Evolutionary conservation across 92 coral and sea anemone genomes (phyloP), one percentile per base, ranked within the genome.

Genomic region (Parazoanthus darwini): DNA sequence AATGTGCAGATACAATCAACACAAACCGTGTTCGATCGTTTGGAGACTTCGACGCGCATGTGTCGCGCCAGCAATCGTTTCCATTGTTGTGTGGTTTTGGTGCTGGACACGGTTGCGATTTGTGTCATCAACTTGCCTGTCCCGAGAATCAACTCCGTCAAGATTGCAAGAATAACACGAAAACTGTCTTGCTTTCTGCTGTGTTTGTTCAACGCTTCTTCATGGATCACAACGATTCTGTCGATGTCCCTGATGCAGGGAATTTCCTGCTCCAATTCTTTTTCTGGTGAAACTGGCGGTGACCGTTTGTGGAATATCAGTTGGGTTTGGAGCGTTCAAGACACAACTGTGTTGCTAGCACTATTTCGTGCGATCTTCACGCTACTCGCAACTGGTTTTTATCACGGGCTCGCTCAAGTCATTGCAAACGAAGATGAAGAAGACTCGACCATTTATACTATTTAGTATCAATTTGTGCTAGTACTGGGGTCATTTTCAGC

Each of bases 231-330:
- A 23, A 79, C 87, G 3, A 26, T 84, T 46, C 25, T 46, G 37
- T 14, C 43, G 14, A 25, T 84, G 68, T 14, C 87, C 20, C 15
- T 84, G 66, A 37, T 46, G 46, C 78, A 71, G 33, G 23, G 63
- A 51, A 72, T 10, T 72, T 44, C 54, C 25, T 84, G 87, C 54
- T 84, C 56, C 43, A 63, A 48, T 7, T 70, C 65, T 26, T 8
- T 84, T 48, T 70, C 51, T 23, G 70, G 87, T 5, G 87, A 84
- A 73, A 84, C 25, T 6, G 79, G 26, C 14, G 42, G 4, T 39
- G 68, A 84, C n/a, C 5, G 25, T 44, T 84, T 67, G 87, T 84
- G 77, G 77, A 46, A 48, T 15, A 36, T 84, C 67, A 71, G 25
- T 3, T 48, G 75, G 58, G 43, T 33, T 23, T 84, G 87, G 87